Base-by-base conservation (phyloP, 2,113 vertebrate genomes). In the Campylomormyrus numenius region DNA sequence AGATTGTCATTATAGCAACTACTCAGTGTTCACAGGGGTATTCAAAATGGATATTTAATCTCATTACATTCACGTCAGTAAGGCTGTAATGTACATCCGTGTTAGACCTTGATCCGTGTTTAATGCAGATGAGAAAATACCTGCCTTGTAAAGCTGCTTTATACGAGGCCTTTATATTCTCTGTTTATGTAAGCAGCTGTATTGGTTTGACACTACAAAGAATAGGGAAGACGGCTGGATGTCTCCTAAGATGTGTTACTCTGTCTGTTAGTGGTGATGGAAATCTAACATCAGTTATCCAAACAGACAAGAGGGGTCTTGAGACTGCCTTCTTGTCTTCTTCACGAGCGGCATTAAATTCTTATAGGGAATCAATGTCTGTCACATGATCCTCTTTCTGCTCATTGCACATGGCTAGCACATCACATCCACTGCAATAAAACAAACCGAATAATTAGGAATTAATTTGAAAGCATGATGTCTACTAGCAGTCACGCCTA, bases 231-330 rank as follows among this genome's bases (percentile, higher is more conserved):
- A 80, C 80, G 66, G 70, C 42, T 48, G 2, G 17, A 50, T 83
- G 70, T 89, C 70, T 52, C 66, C 19, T 31, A 80, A 89, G 70
- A 80, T 52, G 39, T 24, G 45, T 83, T 89, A 83, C 88, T 42
- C 42, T 83, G 42, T 39, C 35, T 21, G 24, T 83, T 21, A 46
- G 45, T 5, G 42, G 62, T 49, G 24, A 88, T 45, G 46, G 24
- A 74, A 88, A 88, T 52, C 15, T 70, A 48, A 80, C n/a, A 80
- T 74, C 27, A 77, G 7, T 88, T 88, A 42, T 62, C n/a, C 3
- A 31, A 70, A 70, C 62, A 42, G 74, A 42, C 74, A 39, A 80
- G 35, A n/a, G 56, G 56, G 24, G 5, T 56, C 66, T 13, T 15
- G 66, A 74, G 66, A 4, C 87, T n/a, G 9, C 24, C 6, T 49